phyloP scores from a whole-genome alignment of 2,797 vertebrate genomes.

The Yasuhikotakia modesta region DNA sequence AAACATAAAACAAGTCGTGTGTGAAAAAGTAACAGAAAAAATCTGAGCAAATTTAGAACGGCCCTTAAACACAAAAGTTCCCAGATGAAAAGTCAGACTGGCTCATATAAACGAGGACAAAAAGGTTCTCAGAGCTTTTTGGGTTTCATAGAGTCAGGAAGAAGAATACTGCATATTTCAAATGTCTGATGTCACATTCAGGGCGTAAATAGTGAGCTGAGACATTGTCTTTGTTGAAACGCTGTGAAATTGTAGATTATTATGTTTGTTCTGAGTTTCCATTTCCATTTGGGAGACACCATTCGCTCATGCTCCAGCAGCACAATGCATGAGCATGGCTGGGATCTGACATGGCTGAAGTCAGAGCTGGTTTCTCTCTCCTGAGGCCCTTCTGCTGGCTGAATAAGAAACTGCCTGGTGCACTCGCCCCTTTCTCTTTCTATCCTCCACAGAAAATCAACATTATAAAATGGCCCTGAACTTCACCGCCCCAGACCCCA shows the following conservation, averaged over 20 bases:
- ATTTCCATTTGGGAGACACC: neutral
- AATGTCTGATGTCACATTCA: neutral
- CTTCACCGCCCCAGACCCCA: neutral
- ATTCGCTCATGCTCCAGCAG: neutral
- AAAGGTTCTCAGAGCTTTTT: neutral
- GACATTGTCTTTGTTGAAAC: conserved; percentile 19
- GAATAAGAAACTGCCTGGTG: conserved; percentile 12
- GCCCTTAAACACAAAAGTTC: neutral
- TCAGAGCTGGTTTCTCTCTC: conserved; percentile 12
- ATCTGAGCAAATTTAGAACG: neutral
- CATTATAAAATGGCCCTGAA: neutral
- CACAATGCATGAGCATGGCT: neutral
- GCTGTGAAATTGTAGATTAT: neutral
- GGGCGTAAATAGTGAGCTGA: neutral
- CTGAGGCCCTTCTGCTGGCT: conserved; percentile 3
- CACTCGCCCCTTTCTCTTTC: conserved; percentile 27
- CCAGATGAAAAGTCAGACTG: neutral
- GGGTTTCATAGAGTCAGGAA: neutral
- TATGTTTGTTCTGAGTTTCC: neutral
- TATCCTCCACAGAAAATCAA: conserved; percentile 10
- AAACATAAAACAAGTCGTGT: conserved; percentile 5
- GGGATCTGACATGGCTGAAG: conserved; percentile 27
- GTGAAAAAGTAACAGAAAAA: neutral
- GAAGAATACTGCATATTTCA: neutral
- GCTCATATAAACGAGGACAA: neutral